Evolutionary conservation across 2,888 invertebrate genomes (phyloP), one percentile per base, ranked within the genome.

Genomic region (Drosophila kanekoi): DNA sequence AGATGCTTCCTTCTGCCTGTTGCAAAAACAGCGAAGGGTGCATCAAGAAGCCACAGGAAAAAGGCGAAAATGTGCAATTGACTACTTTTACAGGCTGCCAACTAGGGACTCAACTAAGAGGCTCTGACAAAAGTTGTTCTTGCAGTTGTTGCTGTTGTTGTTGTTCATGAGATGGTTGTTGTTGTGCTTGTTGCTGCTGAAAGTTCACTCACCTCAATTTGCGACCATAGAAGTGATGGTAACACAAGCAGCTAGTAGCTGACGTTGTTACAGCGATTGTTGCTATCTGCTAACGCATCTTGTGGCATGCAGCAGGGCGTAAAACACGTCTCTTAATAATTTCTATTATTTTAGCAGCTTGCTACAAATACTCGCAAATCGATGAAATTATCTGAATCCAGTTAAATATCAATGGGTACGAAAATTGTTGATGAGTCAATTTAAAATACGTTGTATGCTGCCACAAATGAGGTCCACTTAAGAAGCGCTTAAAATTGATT

Each of bases 131-230:
- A 43, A 32, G 41, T 20, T 47, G 38, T 37, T 35, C 20, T 28
- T 53, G 35, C 18, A 18, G 3, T n/a, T n/a, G n/a, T n/a, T 3
- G 18, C n/a, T 47, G 38, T 37, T 35, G 33, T 28, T 53, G 35
- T 2, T 33, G 40, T 47, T 62, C 18, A 18, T 18, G 18, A 18
- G 43, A n/a, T 54, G 40, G 32, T 45, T 28, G 49, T 10, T 20
- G n/a, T 14, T 14, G 13, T 28, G 8, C 18, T 23, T 56, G 23
- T 28, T 37, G 44, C 23, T 58, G 67, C 40, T 65, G 74, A 54
- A 54, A 77, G 83, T 85, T 85, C 85, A 85, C 33, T 78, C 65
- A 81, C 73, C 85, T 74, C 74, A 54, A 51, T 64, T 69, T 74
- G 70, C 54, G 70, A 52, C 64, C 83, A 67, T 61, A 65, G 45